These are phyloP conservation scores for Empidonax traillii DNA, from an alignment of 2,113 vertebrate genomes.

Conservation along the genomic window DNA sequence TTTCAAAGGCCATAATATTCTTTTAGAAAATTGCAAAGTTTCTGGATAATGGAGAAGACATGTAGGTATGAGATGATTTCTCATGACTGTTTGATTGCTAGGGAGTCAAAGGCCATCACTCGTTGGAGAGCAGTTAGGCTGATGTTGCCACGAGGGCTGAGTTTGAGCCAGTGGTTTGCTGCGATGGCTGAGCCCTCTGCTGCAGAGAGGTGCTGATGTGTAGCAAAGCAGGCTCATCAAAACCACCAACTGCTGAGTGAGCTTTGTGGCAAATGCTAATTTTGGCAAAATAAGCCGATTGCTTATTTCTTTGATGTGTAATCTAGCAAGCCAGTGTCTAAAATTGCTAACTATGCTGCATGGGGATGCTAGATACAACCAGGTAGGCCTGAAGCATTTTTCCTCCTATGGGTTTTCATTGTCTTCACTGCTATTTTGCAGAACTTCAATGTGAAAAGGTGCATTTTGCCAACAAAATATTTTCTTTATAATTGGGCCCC, in stretches of 20 bases:
- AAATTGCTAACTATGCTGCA: neutral
- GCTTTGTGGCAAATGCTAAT: neutral
- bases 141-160: neutral
- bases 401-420: neutral
- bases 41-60: neutral
- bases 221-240: neutral
- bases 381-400: neutral
- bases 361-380: neutral
- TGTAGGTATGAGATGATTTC: neutral
- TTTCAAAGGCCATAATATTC: neutral
- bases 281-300: neutral
- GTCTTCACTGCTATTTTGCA: neutral
- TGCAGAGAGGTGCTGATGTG: neutral
- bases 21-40: neutral
- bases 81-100: neutral
- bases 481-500: neutral
- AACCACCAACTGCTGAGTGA: neutral
- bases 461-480: neutral
- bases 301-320: neutral
- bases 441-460: neutral
- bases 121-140: neutral
- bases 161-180: neutral
- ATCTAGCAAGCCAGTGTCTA: neutral
- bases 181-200: neutral
- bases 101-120: neutral